Base-by-base conservation (phyloP, 64 coral and sea anemone genomes). In the Pachyseris speciosa region DNA sequence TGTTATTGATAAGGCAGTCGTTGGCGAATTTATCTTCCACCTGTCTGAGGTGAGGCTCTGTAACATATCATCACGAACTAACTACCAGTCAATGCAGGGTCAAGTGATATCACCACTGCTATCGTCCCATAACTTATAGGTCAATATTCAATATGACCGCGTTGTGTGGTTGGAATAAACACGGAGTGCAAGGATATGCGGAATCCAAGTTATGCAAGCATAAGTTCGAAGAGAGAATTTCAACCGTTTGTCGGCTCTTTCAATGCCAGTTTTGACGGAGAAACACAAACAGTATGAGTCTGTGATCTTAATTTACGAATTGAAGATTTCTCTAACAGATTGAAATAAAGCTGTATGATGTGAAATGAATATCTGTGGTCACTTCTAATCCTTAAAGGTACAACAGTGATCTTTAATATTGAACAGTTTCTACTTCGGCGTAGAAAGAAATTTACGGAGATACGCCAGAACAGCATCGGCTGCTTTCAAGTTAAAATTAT, bases 1-100 rank as follows among this genome's bases (percentile, higher is more conserved):
- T 61, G 77, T 81, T 81, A 40, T 53, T 28, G 77, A 81, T 81
- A 81, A 81, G 32, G 20, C 11, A 40, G 20, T 81, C 17, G 77
- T 81, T 61, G 11, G 75, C 5, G 30, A 41, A 38, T 61, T 81
- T 61, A 81, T 81, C n/a, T n/a, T n/a, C n/a, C 77, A 60, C 34
- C 10, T 15, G 77, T 39, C 77, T n/a, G 9, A 4, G 16, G 12
- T 79, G 4, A 34, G 30, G 44, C 24, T 13, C 51, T 80, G 75
- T 39, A 31, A 34, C 36, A 80, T 80, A 58, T 58, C 30, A 57
- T 80, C 55, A 20, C 24, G 67, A 20, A 32, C 45, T 61, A 30
- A 3, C 34, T 39, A 11, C 15, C n/a, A 50, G 73, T 26, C 44
- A 44, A 30, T 50, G 1, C 20, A 11, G 58, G 47, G 75, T 79